Conservation (phyloP, 2,888 invertebrate species). For the Melanchra persicariae region DNA sequence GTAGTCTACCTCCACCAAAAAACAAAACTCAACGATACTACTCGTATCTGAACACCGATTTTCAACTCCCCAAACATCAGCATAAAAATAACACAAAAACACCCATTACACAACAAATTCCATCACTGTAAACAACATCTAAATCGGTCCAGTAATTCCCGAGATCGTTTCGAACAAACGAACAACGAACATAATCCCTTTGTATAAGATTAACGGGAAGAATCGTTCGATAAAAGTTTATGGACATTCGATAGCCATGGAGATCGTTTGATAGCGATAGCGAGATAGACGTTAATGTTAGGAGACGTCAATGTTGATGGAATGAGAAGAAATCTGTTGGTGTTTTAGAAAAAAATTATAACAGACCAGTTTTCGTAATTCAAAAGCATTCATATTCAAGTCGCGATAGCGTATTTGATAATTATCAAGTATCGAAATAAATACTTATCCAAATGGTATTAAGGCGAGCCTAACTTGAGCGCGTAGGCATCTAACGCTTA, state of each 20-base stretch:
- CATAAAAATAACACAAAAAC: slow-evolving; percentile 9
- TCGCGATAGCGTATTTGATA: too few species aligned
- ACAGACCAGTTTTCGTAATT: neutral
- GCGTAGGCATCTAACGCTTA: too few species aligned
- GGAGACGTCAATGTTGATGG: slow-evolving; percentile 11
- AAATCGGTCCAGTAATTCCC: slow-evolving; percentile 45
- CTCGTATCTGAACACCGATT: neutral
- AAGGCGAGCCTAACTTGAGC: too few species aligned
- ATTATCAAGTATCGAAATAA: too few species aligned
- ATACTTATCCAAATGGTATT: too few species aligned
- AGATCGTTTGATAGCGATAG: slow-evolving; percentile 42
- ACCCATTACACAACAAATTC: slow-evolving; percentile 10
- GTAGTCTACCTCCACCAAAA: neutral
- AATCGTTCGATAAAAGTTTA: slow-evolving; percentile 48
- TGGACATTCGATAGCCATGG: slow-evolving; percentile 53
- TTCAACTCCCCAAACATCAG: neutral
- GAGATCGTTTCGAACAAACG: slow-evolving; percentile 26
- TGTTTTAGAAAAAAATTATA: neutral
- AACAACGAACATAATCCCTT: slow-evolving; percentile 44
- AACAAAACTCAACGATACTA: neutral
- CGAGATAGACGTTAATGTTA: slow-evolving; percentile 35
- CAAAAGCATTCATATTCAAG: too few species aligned
- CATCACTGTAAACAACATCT: slow-evolving; percentile 35
- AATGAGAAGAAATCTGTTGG: slow-evolving; percentile 23
- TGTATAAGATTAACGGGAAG: slow-evolving; percentile 44